Evolutionary conservation across 1,140 invertebrate genomes (phyloP).

Genomic region (Nephotettix cincticeps): DNA sequence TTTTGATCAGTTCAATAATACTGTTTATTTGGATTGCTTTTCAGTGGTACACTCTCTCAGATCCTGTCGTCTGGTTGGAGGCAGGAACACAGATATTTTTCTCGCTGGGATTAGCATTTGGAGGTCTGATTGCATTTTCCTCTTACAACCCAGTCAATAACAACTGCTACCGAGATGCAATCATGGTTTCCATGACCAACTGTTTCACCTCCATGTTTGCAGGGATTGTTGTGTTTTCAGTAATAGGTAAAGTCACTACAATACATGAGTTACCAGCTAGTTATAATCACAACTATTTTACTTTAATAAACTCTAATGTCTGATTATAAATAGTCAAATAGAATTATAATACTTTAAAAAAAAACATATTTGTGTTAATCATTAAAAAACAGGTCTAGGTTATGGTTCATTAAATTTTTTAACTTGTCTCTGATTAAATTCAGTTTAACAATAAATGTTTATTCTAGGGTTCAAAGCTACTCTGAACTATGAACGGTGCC

Average conservation of each 20-base stretch:
- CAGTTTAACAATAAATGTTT: neutral
- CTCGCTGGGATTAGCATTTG: constrained; percentile 92
- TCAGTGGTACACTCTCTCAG: constrained; percentile 61
- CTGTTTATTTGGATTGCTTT: no score
- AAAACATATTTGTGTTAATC: no score
- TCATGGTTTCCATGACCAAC: constrained; percentile 92
- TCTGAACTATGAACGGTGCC: constrained; percentile 75
- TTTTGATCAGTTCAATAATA: no score
- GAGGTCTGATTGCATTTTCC: constrained; percentile 91
- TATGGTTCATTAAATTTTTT: no score
- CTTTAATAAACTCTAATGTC: no score
- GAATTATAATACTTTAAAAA: no score
- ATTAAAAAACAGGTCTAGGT: no score
- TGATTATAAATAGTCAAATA: no score
- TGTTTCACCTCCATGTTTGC: constrained; percentile 97
- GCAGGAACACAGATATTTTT: constrained; percentile 98
- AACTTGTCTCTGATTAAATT: no score
- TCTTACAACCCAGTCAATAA: constrained; percentile 97
- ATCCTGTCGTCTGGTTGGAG: constrained; percentile 94
- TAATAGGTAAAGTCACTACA: constrained; percentile 91
- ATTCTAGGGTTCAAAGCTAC: constrained; percentile 79
- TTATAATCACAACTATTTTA: no score
- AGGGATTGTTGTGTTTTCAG: constrained; percentile 96
- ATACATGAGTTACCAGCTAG: no score
- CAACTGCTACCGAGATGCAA: constrained; percentile 92